Evolutionary conservation across 2,113 vertebrate species (phyloP).

Genomic region (Diphyllodes magnificus): DNA sequence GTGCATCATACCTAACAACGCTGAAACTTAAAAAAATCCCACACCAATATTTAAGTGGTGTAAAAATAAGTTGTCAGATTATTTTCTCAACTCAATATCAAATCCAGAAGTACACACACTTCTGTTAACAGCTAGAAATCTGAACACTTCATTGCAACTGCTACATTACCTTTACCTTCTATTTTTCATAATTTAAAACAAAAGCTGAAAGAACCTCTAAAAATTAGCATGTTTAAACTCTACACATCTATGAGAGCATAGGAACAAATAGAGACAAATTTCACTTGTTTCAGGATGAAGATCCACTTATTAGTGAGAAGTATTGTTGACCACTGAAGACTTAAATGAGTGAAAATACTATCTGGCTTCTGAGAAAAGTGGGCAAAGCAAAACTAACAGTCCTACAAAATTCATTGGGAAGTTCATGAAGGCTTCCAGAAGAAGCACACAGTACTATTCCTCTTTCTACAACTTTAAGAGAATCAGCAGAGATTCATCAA

Average conservation of each 20-base stretch:
- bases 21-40: not conserved
- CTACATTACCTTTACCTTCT: not conserved
- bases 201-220: not conserved
- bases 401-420: not conserved
- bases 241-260: not conserved
- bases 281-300: not conserved
- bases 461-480: not conserved
- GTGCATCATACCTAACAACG: conserved; percentile 53
- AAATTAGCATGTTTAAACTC: not conserved
- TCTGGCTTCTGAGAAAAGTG: not conserved
- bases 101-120: not conserved
- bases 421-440: not conserved
- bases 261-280: conserved; percentile 1
- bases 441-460: not conserved
- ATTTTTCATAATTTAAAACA: not conserved
- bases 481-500: not conserved
- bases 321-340: not conserved
- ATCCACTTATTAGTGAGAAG: not conserved
- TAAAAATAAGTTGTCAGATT: conserved; percentile 52
- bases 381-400: not conserved
- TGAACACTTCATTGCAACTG: not conserved
- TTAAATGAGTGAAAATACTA: not conserved
- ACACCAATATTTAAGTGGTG: conserved; percentile 46
- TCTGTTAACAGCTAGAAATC: not conserved
- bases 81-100: conserved; percentile 60